These are phyloP conservation scores for Matsumurasca onukii DNA, from an alignment of 1,140 invertebrate genomes.

Conservation along the genomic window DNA sequence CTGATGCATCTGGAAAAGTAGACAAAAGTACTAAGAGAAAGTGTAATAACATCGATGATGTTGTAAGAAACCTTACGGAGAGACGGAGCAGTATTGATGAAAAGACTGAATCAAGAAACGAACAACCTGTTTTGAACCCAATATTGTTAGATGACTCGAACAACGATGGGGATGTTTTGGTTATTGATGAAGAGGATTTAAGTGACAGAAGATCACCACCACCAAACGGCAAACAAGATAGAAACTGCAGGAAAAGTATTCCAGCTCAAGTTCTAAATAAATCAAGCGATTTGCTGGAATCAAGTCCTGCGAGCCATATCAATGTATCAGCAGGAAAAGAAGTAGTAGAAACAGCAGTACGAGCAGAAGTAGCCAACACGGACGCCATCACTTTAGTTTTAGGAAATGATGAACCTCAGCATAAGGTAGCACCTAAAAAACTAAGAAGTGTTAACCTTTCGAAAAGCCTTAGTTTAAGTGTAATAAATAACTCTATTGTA, in stretches of 20 bases:
- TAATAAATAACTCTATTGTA: constrained; percentile 20
- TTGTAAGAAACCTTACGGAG: constrained; percentile 17
- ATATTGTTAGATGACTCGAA: constrained; percentile 31
- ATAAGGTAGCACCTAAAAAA: constrained; percentile 25
- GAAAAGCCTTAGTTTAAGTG: constrained; percentile 36
- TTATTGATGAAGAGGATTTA: constrained; percentile 27
- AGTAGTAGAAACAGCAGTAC: constrained; percentile 3
- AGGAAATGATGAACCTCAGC: not conserved
- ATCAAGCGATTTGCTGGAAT: constrained; percentile 18
- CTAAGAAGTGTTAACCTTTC: constrained; percentile 34
- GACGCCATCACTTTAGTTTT: constrained; percentile 23
- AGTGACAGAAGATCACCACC: not conserved
- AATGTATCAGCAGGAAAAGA: not conserved
- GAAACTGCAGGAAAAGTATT: constrained; percentile 24
- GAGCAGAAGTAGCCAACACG: constrained; percentile 14
- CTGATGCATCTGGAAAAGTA: not conserved
- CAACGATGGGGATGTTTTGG: constrained; percentile 25
- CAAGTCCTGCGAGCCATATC: not conserved
- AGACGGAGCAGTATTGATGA: constrained; percentile 13
- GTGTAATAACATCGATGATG: constrained; percentile 15
- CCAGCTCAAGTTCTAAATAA: constrained; percentile 18
- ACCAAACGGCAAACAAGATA: constrained; percentile 3
- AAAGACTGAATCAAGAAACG: not conserved
- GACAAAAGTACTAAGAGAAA: constrained; percentile 11
- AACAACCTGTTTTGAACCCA: not conserved